phyloP scores from a whole-genome alignment of 2,113 vertebrate genomes.

The Phalacrocorax carbo region DNA sequence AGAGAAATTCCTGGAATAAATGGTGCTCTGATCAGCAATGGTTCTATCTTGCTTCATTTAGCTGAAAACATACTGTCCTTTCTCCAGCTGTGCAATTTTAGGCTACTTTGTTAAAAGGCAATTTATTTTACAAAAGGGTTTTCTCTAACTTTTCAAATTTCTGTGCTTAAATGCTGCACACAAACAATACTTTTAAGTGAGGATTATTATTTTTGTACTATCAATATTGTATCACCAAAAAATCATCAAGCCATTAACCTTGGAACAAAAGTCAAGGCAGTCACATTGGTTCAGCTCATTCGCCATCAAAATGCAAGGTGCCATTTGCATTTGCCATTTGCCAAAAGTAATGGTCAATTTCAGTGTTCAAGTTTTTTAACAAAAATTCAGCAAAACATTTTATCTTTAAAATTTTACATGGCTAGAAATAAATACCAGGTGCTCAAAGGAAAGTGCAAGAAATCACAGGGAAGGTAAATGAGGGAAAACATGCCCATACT shows the following conservation, averaged over 20 bases:
- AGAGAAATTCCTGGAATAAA: neutral
- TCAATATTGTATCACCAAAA: neutral
- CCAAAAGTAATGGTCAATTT: neutral
- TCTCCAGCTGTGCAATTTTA: neutral
- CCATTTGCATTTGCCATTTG: neutral
- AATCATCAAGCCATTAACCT: neutral
- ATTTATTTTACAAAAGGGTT: neutral
- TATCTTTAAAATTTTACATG: neutral
- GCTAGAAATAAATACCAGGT: neutral
- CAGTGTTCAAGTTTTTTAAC: neutral
- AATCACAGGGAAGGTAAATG: neutral
- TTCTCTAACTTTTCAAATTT: neutral
- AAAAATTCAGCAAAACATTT: neutral
- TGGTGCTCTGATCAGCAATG: neutral
- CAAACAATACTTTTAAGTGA: neutral
- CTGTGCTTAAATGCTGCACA: neutral
- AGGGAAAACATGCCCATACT: neutral
- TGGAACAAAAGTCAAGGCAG: neutral
- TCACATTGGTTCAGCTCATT: neutral
- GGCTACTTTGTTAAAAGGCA: neutral
- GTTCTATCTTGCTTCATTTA: neutral
- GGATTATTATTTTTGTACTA: neutral
- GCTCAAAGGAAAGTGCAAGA: neutral
- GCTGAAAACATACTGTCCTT: neutral
- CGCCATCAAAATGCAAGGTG: neutral